Conservation (phyloP, 2,113 vertebrate genomes). For the Redunca redunca region DNA sequence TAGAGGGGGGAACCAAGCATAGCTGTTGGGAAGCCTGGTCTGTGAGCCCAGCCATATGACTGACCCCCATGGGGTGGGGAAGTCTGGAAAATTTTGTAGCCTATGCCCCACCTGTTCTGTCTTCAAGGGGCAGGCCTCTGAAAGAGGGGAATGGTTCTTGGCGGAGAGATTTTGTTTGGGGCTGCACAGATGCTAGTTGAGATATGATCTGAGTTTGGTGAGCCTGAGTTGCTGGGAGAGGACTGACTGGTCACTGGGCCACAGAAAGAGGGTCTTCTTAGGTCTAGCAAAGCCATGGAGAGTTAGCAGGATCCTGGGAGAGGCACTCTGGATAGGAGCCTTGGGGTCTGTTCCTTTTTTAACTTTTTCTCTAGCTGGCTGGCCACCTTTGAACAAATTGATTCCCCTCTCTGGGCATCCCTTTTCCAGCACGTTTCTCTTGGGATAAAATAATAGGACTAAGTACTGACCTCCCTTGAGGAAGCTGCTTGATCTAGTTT, state of each 20-base stretch:
- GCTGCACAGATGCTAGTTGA: background rate
- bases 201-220: background rate
- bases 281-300: background rate
- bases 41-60: background rate
- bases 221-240: background rate
- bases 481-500: slow-evolving; percentile 19
- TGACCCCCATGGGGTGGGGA: background rate
- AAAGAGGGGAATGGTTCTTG: background rate
- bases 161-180: background rate
- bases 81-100: slow-evolving; percentile 9
- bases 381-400: background rate
- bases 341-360: background rate
- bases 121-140: background rate
- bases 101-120: background rate
- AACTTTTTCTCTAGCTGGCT: background rate
- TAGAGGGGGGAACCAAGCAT: background rate
- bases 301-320: background rate
- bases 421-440: background rate
- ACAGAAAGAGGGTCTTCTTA: background rate
- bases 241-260: background rate
- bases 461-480: slow-evolving; percentile 30
- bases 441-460: slow-evolving; percentile 31
- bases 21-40: background rate
- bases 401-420: background rate
- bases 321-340: background rate